Conservation (phyloP, 2,888 invertebrate species). For the Morpho deidamia region DNA sequence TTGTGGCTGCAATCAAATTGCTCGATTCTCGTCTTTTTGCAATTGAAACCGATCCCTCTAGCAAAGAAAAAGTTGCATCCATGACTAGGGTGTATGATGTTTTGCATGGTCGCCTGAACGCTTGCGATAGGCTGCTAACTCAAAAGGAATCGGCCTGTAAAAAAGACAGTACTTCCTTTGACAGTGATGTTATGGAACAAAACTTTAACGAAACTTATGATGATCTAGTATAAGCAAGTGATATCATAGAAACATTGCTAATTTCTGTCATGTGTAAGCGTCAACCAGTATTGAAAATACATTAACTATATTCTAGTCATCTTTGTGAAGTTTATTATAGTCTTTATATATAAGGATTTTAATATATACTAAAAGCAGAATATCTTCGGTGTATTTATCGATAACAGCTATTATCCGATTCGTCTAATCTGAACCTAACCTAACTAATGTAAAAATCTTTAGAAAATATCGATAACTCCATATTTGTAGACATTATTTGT, state of each 20-base stretch:
- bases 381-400: no score
- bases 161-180: slow-evolving; percentile 46
- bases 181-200: slow-evolving; percentile 57
- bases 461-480: no score
- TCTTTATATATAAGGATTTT: no score
- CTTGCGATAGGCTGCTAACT: slow-evolving; percentile 61
- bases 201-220: slow-evolving; percentile 60
- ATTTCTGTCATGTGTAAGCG: slow-evolving; percentile 5
- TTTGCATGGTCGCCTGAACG: slow-evolving; percentile 62
- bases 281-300: slow-evolving; percentile 18
- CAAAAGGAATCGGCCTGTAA: slow-evolving; percentile 48
- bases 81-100: slow-evolving; percentile 71
- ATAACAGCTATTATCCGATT: no score
- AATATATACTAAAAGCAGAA: no score
- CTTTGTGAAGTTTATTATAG: no score
- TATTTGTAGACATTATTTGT: no score
- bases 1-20: slow-evolving; percentile 70
- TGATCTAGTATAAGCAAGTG: slow-evolving; percentile 44
- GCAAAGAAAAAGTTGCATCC: slow-evolving; percentile 71
- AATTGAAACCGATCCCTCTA: slow-evolving; percentile 69
- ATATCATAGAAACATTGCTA: slow-evolving; percentile 3
- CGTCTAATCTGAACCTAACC: no score
- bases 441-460: no score
- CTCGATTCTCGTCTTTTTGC: slow-evolving; percentile 71
- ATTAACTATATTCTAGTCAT: slow-evolving; percentile 14